A percentile compares a stretch with the other conserved stretches of the same genome.
Evolutionary conservation across 2,113 vertebrate species (phyloP).

Genomic region (Rhinogobius similis): DNA sequence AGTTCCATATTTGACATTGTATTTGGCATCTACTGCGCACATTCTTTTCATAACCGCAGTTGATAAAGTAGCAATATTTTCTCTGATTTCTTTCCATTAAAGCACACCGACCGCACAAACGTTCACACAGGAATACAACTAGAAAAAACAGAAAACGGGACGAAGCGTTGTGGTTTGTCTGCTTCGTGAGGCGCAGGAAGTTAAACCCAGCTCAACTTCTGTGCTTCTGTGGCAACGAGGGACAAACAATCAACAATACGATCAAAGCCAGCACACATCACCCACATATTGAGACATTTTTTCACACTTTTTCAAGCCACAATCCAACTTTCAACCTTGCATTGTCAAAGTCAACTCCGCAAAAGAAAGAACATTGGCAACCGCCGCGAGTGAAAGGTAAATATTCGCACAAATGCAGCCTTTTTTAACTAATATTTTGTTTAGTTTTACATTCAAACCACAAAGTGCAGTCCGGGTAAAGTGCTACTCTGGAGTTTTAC

Average conservation of each 20-base stretch:
- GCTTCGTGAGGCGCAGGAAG: conserved; percentile 29
- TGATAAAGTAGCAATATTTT: not conserved
- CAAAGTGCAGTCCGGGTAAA: not conserved
- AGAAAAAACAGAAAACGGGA: not conserved
- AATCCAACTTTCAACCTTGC: not conserved
- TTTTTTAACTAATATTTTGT: not conserved
- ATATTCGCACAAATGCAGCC: not conserved
- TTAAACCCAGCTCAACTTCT: conserved; percentile 58
- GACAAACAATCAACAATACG: not conserved
- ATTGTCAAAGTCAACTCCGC: too few species aligned
- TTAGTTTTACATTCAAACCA: not conserved
- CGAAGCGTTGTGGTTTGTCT: conserved; percentile 6
- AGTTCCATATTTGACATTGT: not conserved
- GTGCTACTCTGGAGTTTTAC: not conserved
- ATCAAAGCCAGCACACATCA: not conserved
- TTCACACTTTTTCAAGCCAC: not conserved
- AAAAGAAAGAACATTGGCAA: not conserved
- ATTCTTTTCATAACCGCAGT: not conserved
- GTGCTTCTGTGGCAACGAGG: not conserved
- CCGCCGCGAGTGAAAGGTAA: not conserved
- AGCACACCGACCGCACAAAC: not conserved
- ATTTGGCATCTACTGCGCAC: not conserved
- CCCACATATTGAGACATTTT: not conserved
- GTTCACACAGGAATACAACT: conserved; percentile 10
- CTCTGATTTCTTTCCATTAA: not conserved